phyloP scores from a whole-genome alignment of 2,797 vertebrate genomes.

The Ceyx erithaca region DNA sequence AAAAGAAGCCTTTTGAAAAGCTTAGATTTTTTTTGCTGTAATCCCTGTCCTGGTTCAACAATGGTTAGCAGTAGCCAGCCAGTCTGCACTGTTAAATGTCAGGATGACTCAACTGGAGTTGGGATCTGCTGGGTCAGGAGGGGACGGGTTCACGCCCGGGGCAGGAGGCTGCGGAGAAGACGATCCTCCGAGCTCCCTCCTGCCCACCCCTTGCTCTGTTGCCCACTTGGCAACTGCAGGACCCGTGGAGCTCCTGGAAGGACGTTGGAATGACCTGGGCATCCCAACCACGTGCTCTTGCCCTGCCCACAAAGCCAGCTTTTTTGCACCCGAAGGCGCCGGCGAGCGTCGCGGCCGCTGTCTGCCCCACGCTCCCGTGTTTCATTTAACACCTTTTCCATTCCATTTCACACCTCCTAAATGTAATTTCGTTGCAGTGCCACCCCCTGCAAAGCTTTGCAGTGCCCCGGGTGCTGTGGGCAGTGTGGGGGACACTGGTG shows the following conservation, averaged over 20 bases:
- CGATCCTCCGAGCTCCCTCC: background rate
- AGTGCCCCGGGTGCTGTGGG: background rate
- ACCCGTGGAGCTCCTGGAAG: background rate
- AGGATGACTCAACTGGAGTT: conserved; percentile 46
- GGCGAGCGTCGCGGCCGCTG: background rate
- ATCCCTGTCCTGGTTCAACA: background rate
- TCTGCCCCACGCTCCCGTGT: background rate
- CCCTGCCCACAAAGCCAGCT: background rate
- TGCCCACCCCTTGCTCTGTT: background rate
- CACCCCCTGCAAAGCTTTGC: background rate
- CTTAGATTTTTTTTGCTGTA: background rate
- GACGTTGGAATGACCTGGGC: rapidly evolving
- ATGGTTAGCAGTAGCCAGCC: background rate
- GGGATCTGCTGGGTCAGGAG: conserved; percentile 48
- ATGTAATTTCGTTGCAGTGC: background rate
- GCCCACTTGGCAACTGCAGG: background rate
- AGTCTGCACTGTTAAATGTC: background rate
- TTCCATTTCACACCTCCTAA: too few relatives aligned
- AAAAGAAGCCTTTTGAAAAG: background rate
- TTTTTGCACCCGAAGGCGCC: rapidly evolving
- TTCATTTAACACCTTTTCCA: background rate
- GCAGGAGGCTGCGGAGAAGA: conserved; percentile 15
- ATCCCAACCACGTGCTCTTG: rapidly evolving
- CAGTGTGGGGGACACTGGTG: background rate
- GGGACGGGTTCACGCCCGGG: conserved; percentile 19